These are phyloP conservation scores for Eidolon dupreanum DNA, from an alignment of 2,797 vertebrate species.

Conservation along the genomic window DNA sequence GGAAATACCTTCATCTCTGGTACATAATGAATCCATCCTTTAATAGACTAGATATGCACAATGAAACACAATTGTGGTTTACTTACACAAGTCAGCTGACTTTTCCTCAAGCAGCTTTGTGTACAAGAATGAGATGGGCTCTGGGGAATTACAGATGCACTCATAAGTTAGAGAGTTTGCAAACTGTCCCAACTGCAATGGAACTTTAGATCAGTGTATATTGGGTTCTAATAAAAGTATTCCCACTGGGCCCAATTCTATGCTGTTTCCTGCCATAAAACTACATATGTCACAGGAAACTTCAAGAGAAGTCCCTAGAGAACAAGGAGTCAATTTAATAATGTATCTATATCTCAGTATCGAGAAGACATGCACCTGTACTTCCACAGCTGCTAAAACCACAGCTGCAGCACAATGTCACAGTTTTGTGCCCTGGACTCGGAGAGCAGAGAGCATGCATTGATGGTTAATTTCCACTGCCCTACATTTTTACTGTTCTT, in stretches of 20 bases:
- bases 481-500: neutral
- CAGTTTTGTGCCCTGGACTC: neutral
- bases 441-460: neutral
- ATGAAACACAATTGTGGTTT: conserved; percentile 24
- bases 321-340: conserved; percentile 50
- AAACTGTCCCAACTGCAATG: conserved; percentile 39
- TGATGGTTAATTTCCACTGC: neutral
- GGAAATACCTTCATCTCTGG: conserved; percentile 3
- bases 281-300: conserved; percentile 42
- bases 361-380: conserved; percentile 36
- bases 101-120: conserved; percentile 18
- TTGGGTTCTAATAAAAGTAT: conserved; percentile 56
- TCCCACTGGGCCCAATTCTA: conserved; percentile 22
- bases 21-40: neutral
- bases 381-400: neutral
- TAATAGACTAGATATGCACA: neutral
- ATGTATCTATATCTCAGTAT: neutral
- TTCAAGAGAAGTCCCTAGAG: conserved; percentile 39
- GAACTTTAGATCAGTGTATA: conserved; percentile 34
- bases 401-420: neutral
- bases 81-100: neutral
- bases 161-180: conserved; percentile 39
- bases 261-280: conserved; percentile 61
- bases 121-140: neutral
- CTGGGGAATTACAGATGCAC: conserved; percentile 38